Evolutionary conservation across 1,140 invertebrate species (phyloP).

Genomic region (Bombus impatiens): DNA sequence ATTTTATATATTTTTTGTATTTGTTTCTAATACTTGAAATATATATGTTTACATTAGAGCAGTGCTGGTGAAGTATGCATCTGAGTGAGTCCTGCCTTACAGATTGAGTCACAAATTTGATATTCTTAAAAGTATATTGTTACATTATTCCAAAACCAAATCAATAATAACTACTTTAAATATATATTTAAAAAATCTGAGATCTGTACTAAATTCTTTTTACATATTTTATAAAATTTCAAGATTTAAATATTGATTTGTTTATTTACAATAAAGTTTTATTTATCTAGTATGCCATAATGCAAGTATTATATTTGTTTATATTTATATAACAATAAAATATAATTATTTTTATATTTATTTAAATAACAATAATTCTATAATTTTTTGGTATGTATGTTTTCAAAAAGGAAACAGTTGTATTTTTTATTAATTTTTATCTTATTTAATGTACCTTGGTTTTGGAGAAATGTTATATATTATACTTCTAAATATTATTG

Average conservation of each 20-base stretch:
- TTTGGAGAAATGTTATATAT: slow-evolving; percentile 1
- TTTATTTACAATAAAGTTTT: not conserved
- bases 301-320: not conserved
- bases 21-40: slow-evolving; percentile 12
- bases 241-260: not conserved
- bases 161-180: slow-evolving; percentile 9
- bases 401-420: not conserved
- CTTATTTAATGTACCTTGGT: slow-evolving; percentile 1
- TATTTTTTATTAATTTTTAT: slow-evolving; percentile 17
- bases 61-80: slow-evolving; percentile 10
- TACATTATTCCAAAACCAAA: slow-evolving; percentile 28
- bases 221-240: not conserved
- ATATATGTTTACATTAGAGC: not conserved
- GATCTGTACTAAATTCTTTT: not conserved
- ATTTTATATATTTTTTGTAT: slow-evolving; percentile 35
- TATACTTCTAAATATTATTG: slow-evolving; percentile 4
- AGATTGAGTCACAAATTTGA: slow-evolving; percentile 6
- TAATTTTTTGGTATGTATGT: not conserved
- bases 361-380: slow-evolving; percentile 2
- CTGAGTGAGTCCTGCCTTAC: slow-evolving; percentile 36
- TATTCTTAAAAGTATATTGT: slow-evolving; percentile 30
- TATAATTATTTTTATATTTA: not conserved
- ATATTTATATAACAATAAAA: not conserved
- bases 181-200: slow-evolving; percentile 18
- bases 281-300: not conserved